A percentile compares a stretch with the other conserved stretches of the same genome.
Evolutionary conservation across 1,140 invertebrate genomes (phyloP).

Genomic region (Steinernema feltiae): DNA sequence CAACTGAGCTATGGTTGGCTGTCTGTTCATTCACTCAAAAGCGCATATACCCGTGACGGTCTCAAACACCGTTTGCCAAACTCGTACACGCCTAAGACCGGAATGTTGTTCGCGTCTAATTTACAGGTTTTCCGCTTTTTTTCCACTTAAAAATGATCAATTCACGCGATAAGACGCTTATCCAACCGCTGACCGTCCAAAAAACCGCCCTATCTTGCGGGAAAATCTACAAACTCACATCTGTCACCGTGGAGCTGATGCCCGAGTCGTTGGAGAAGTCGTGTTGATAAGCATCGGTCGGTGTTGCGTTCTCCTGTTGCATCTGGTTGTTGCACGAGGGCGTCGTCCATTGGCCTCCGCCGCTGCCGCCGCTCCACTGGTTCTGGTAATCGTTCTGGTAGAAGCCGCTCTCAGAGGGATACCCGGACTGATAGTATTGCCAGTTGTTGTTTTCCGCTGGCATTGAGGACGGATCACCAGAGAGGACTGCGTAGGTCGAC

Average conservation of each 20-base stretch:
- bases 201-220: background rate
- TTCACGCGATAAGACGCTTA: no score
- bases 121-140: no score
- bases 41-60: no score
- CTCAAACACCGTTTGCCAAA: no score
- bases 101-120: no score
- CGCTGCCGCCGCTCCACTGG: no score
- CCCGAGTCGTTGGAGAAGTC: background rate
- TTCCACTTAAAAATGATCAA: no score
- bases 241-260: background rate
- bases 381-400: conserved; percentile 4
- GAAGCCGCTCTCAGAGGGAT: background rate
- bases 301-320: background rate
- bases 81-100: no score
- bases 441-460: background rate
- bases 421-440: background rate
- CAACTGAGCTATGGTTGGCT: background rate
- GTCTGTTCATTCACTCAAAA: background rate
- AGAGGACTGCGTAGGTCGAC: background rate
- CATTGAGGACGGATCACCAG: background rate
- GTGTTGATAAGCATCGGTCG: background rate
- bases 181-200: background rate
- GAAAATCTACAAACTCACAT: background rate
- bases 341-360: no score
- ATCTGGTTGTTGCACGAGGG: background rate